Percentiles rank a stretch among this genome's conserved stretches.
Conservation (phyloP, 2,797 vertebrate genomes). For the Phaenicophaeus curvirostris region DNA sequence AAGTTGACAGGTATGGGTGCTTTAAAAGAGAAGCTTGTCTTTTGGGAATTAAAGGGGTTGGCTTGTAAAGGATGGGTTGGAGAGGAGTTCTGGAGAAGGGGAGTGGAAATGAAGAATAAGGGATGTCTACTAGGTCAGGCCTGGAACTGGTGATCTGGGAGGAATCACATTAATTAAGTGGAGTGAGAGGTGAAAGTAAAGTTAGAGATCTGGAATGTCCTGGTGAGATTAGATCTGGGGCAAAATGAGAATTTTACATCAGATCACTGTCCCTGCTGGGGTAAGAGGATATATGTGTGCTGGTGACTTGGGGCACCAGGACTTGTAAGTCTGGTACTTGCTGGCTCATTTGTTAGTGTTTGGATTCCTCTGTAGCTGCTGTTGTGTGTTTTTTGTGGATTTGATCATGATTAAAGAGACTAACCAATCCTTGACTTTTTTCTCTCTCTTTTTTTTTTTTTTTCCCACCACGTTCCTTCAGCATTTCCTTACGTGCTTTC, state of each 20-base stretch:
- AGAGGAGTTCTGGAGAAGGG: neutral
- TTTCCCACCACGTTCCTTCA: slow-evolving; percentile 44
- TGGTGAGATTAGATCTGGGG: neutral
- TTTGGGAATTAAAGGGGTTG: neutral
- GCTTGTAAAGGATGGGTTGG: neutral
- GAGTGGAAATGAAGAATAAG: neutral
- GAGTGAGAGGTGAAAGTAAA: neutral
- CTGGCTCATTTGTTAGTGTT: neutral
- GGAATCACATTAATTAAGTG: neutral
- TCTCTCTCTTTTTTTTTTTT: neutral
- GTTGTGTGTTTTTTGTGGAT: neutral
- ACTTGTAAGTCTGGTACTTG: neutral
- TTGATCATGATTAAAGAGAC: neutral
- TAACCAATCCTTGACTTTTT: neutral
- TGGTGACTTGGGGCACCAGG: neutral
- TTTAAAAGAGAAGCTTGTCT: neutral
- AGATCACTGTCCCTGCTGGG: neutral
- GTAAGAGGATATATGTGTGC: neutral
- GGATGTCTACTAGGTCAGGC: neutral
- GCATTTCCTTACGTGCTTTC: slow-evolving; percentile 90
- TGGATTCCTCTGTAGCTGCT: neutral
- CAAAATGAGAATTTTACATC: neutral
- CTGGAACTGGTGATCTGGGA: neutral
- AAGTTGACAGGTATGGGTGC: neutral
- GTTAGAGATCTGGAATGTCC: neutral